phyloP scores from a whole-genome alignment of 2,888 invertebrate genomes.

The Idaea biselata region DNA sequence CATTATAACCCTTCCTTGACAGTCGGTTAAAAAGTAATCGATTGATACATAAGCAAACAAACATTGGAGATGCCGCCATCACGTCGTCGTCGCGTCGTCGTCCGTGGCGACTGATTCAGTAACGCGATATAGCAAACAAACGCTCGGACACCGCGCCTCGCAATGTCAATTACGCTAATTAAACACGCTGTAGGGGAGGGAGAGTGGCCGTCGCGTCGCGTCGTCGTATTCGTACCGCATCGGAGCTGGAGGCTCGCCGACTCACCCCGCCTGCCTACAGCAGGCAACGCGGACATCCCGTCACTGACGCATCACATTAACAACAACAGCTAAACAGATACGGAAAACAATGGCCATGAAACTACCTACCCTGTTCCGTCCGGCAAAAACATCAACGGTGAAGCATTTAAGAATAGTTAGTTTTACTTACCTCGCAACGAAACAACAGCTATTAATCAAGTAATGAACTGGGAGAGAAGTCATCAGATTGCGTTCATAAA shows the following conservation, averaged over 20 bases:
- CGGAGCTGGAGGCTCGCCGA: constrained; percentile 27
- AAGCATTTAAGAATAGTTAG: neutral
- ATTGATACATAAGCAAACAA: constrained; percentile 1
- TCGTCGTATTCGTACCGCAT: constrained; percentile 33
- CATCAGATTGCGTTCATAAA: constrained; percentile 34
- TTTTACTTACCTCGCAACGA: neutral
- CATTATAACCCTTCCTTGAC: neutral
- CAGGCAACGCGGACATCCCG: constrained; percentile 37
- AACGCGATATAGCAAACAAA: constrained; percentile 77
- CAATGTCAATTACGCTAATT: constrained; percentile 80
- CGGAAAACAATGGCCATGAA: constrained; percentile 48
- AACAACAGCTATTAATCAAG: neutral
- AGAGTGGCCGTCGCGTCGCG: constrained; percentile 44
- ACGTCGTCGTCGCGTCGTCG: neutral
- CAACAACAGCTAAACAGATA: constrained; percentile 60
- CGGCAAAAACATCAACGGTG: neutral
- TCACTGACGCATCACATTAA: constrained; percentile 67
- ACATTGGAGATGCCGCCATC: neutral
- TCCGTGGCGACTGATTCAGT: constrained; percentile 45
- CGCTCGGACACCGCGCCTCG: constrained; percentile 77
- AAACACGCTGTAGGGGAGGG: constrained; percentile 67
- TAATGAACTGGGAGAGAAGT: constrained; percentile 17
- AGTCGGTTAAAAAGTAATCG: constrained; percentile 6
- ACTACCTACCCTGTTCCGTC: neutral
- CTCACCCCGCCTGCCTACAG: constrained; percentile 37